Base-by-base conservation (phyloP, 1,140 invertebrate species). In the Sycophaga agraensis region DNA sequence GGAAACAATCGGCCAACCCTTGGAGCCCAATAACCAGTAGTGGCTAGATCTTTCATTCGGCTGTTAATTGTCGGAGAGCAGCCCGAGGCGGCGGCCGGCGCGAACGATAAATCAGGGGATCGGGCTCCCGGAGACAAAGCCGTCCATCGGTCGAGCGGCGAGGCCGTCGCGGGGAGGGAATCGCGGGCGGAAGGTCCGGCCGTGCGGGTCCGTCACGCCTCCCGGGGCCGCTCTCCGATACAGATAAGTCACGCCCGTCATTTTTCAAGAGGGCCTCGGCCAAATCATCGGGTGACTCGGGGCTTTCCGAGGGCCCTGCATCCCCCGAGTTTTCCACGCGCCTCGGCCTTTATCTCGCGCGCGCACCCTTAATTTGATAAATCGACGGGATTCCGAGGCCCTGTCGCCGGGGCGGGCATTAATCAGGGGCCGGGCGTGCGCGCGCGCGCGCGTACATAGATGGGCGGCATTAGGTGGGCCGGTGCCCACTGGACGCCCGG, bases 331-430 rank as follows among this genome's bases (percentile, higher is more conserved):
- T 77, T 79, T 79, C 75, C 75, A 78, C 69, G 62, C n/a, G 68
- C 61, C 71, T 60, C 72, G 74, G 71, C 70, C 77, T 79, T 80
- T 76, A 79, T 80, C 76, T 78, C 70, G 71, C 69, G 67, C 70
- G 76, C 76, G 74, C 76, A 79, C 76, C 78, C 77, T 80, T 81
- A 80, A 81, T 80, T 81, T 81, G 79, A 80, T 81, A 80, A 81
- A 81, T 81, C 73, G 79, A 73, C 69, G 65, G 72, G 76, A 78
- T 77, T 74, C 28, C 34, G 12, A 6, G 72, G 78, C 77, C 78
- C 77, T 70, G n/a, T 57, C 42, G 62, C 24, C 49, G 55, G 12
- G 62, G 22, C 49, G 55, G 12, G 45, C 75, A 80, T 81, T 80
- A 80, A 81, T 81, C 79, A 80, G 72, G 68, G n/a, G 57, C 61